Conservation (phyloP, 2,113 vertebrate genomes). For the Bagarius yarrelli region DNA sequence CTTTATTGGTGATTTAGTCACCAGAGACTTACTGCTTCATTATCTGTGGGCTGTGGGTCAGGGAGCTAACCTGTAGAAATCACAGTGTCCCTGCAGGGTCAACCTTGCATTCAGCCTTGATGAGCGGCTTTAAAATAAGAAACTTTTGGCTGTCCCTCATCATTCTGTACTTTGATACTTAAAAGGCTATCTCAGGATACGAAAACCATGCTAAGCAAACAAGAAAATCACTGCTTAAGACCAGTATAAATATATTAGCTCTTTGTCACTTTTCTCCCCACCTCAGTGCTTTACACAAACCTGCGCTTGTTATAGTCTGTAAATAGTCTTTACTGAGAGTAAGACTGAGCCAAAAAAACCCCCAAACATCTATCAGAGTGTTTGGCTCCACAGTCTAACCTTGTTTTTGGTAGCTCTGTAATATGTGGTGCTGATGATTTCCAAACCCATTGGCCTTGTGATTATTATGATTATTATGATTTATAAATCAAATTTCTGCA, state of each 20-base stretch:
- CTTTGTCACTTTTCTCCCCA: constrained; percentile 2
- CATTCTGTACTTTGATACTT: constrained; percentile 40
- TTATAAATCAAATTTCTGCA: constrained; percentile 50
- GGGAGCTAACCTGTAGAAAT: constrained; percentile 45
- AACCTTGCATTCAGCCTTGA: constrained; percentile 31
- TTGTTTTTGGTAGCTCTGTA: constrained; percentile 47
- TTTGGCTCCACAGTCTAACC: constrained; percentile 43
- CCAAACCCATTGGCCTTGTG: constrained; percentile 26
- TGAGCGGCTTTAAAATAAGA: constrained; percentile 41
- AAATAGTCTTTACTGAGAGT: constrained; percentile 47
- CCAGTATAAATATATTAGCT: constrained; percentile 52
- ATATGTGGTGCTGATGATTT: constrained; percentile 46
- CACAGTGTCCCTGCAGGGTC: constrained; percentile 33
- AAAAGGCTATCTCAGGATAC: constrained; percentile 50
- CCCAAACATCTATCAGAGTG: constrained; percentile 39
- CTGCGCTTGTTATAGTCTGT: constrained; percentile 32
- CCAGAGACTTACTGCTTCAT: constrained; percentile 28
- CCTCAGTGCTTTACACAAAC: constrained; percentile 34
- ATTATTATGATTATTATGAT: constrained; percentile 29
- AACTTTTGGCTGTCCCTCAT: constrained; percentile 49
- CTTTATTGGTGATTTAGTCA: constrained; percentile 25
- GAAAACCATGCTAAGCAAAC: constrained; percentile 44
- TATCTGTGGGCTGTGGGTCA: constrained; percentile 47
- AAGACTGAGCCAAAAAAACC: constrained; percentile 54
- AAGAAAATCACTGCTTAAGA: constrained; percentile 44